Percentiles rank a stretch among this genome's conserved stretches.
These are phyloP conservation scores for Mystacornis crossleyi DNA, from an alignment of 2,113 vertebrate genomes.

Conservation along the genomic window DNA sequence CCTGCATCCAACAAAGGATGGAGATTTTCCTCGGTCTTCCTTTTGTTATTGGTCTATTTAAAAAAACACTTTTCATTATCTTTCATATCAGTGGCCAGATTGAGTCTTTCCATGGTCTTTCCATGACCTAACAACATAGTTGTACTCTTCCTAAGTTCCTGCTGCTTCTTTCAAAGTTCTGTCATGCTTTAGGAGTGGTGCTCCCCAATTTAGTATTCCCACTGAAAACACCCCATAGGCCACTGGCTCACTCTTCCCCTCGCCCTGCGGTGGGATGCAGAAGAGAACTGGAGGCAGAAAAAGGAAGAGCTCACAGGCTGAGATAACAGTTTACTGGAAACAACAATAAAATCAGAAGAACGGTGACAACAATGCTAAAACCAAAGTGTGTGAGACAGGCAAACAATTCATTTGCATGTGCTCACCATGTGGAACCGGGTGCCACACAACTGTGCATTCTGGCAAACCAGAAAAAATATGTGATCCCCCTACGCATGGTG, in stretches of 20 bases:
- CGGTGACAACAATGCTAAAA: neutral
- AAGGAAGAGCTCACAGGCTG: neutral
- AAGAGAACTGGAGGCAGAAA: neutral
- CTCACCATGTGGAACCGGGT: accelerated
- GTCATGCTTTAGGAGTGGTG: neutral
- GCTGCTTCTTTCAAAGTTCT: neutral
- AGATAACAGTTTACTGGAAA: neutral
- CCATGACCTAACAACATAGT: neutral
- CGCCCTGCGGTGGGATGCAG: neutral
- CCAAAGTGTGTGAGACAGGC: neutral
- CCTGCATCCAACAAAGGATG: neutral
- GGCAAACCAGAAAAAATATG: neutral
- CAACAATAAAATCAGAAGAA: neutral
- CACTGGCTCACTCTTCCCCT: neutral
- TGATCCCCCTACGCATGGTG: no score
- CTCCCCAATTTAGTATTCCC: neutral
- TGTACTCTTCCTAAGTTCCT: neutral
- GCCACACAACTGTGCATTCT: neutral
- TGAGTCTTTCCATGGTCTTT: no score
- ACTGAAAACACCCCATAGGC: neutral
- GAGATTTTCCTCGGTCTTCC: neutral
- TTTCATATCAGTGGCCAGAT: neutral
- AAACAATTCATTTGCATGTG: neutral
- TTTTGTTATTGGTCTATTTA: neutral
- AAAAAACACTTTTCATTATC: neutral